phyloP scores from a whole-genome alignment of 2,888 invertebrate species.

The Drosophila atroscutellata region DNA sequence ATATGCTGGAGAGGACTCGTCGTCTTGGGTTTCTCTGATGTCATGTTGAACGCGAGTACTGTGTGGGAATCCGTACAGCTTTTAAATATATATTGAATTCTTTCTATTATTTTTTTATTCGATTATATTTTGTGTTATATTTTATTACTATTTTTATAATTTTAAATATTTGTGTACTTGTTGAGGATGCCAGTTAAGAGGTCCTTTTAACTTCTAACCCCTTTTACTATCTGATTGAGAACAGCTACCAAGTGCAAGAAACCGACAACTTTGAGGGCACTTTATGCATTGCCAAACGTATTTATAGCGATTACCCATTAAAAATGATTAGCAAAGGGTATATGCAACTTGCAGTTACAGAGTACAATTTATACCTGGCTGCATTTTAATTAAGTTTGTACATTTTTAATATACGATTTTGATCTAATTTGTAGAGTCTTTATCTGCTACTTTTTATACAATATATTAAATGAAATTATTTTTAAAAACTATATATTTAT shows the following conservation, averaged over 20 bases:
- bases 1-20: slow-evolving; percentile 57
- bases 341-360: background rate
- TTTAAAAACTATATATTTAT: background rate
- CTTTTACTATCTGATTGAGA: slow-evolving; percentile 5
- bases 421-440: background rate
- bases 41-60: slow-evolving; percentile 25
- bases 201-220: slow-evolving; percentile 2
- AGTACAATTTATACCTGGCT: background rate
- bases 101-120: too few species aligned
- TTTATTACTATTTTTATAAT: background rate
- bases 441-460: background rate
- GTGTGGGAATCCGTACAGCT: background rate
- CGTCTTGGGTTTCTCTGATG: slow-evolving; percentile 19
- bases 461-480: background rate
- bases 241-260: slow-evolving; percentile 14
- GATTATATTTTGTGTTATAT: background rate
- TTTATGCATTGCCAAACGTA: slow-evolving; percentile 18
- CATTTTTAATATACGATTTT: background rate
- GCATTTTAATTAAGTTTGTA: background rate
- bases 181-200: too few species aligned
- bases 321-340: background rate
- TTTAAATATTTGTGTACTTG: background rate
- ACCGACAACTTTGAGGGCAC: slow-evolving; percentile 20
- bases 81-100: too few species aligned
- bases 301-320: slow-evolving; percentile 16